A percentile compares a stretch with the other conserved stretches of the same genome.
Evolutionary conservation across 2,797 vertebrate genomes (phyloP).

Genomic region (Sylvia borin): DNA sequence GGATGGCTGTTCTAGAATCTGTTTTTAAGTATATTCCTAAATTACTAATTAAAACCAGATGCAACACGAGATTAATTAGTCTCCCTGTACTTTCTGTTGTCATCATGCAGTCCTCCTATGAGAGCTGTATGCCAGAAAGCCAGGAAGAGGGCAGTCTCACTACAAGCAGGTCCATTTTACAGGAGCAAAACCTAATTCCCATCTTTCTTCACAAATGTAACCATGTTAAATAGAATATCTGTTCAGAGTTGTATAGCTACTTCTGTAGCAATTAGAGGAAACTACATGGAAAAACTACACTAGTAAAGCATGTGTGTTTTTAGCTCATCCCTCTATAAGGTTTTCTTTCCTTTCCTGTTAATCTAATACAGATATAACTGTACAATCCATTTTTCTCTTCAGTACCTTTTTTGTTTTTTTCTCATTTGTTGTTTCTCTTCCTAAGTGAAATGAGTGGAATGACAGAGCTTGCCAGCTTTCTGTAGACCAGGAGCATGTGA

Average conservation of each 20-base stretch:
- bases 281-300: background rate
- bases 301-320: background rate
- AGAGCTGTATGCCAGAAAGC: background rate
- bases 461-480: background rate
- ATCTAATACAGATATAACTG: background rate
- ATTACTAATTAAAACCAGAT: background rate
- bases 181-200: conserved; percentile 3
- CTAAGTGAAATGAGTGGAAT: background rate
- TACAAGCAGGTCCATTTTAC: background rate
- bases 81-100: background rate
- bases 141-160: background rate
- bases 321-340: background rate
- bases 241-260: background rate
- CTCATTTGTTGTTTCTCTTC: background rate
- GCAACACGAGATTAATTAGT: background rate
- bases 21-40: background rate
- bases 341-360: background rate
- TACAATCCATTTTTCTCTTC: background rate
- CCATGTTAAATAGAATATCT: background rate
- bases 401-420: background rate
- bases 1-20: background rate
- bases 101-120: background rate
- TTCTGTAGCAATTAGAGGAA: background rate
- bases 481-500: background rate
- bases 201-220: background rate